Evolutionary conservation across 2,888 invertebrate species (phyloP).

Genomic region (Danaus chrysippus): DNA sequence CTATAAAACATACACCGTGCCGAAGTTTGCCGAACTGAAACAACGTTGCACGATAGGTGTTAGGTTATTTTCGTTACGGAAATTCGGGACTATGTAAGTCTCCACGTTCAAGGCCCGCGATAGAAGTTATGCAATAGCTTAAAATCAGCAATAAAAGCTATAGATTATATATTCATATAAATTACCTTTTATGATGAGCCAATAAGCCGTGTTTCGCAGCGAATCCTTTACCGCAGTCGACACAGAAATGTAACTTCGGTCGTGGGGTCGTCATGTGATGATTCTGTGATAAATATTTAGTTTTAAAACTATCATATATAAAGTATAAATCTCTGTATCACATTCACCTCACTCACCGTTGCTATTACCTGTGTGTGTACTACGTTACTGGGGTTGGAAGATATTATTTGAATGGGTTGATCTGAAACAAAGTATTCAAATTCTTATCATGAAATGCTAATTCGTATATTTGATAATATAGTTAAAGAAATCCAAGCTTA

Average conservation of each 20-base stretch:
- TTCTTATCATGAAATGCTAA: background rate
- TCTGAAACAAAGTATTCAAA: constrained; percentile 45
- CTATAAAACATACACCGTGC: too few relatives aligned
- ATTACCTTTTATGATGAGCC: constrained; percentile 85
- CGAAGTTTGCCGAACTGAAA: too few relatives aligned
- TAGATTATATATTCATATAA: background rate
- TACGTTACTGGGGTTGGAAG: constrained; percentile 67
- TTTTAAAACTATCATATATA: background rate
- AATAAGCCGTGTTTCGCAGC: constrained; percentile 90
- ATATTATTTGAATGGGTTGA: constrained; percentile 72
- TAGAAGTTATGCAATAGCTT: too few relatives aligned
- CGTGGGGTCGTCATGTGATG: constrained; percentile 69
- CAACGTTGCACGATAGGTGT: too few relatives aligned
- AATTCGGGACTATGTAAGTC: too few relatives aligned
- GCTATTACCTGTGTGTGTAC: constrained; percentile 74
- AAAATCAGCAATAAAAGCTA: too few relatives aligned
- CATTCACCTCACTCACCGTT: constrained; percentile 51
- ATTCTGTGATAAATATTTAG: constrained; percentile 45
- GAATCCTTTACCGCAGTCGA: constrained; percentile 89
- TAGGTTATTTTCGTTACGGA: too few relatives aligned
- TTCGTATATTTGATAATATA: too few relatives aligned
- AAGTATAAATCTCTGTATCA: background rate
- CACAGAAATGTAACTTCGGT: constrained; percentile 88
- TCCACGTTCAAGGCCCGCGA: too few relatives aligned
- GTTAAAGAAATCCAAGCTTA: too few relatives aligned